Percentiles rank a stretch among this genome's conserved stretches.
phyloP scores from a whole-genome alignment of 1,140 invertebrate species.

The Drosophila varians region DNA sequence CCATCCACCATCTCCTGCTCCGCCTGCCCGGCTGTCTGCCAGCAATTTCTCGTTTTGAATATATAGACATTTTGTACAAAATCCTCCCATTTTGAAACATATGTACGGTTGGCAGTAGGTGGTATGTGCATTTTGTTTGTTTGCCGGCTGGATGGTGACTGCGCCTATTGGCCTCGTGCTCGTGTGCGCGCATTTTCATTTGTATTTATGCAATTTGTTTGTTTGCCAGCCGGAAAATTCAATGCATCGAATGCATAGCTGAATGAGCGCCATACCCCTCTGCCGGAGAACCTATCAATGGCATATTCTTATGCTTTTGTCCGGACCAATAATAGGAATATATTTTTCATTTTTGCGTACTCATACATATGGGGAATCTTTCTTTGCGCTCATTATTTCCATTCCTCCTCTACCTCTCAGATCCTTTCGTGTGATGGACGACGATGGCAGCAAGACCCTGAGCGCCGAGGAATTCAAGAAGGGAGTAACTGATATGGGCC shows the following conservation, averaged over 20 bases:
- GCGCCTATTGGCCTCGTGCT: slow-evolving; percentile 49
- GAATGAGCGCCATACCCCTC: slow-evolving; percentile 6
- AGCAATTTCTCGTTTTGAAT: slow-evolving; percentile 78
- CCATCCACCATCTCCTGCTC: slow-evolving; percentile 2
- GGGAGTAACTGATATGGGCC: slow-evolving; percentile 91
- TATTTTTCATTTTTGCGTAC: slow-evolving; percentile 43
- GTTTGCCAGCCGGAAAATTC: slow-evolving; percentile 76
- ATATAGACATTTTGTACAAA: slow-evolving; percentile 80
- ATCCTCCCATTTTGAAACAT: slow-evolving; percentile 63
- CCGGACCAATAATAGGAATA: slow-evolving; percentile 51
- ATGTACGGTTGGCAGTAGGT: slow-evolving; percentile 2
- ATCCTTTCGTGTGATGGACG: slow-evolving; percentile 95
- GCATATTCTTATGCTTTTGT: slow-evolving; percentile 57
- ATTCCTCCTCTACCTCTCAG: slow-evolving; percentile 84
- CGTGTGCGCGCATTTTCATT: slow-evolving; percentile 68
- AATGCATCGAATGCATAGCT: slow-evolving; percentile 68
- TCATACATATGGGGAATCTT: slow-evolving; percentile 27
- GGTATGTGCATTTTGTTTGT: slow-evolving; percentile 30
- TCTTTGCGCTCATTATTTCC: slow-evolving; percentile 9
- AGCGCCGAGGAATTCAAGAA: slow-evolving; percentile 92
- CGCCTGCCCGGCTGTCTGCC: slow-evolving; percentile 45
- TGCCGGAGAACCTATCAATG: slow-evolving; percentile 24
- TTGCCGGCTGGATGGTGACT: slow-evolving; percentile 39
- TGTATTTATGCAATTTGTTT: slow-evolving; percentile 82
- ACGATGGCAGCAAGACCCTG: slow-evolving; percentile 93